Conservation (phyloP, 2,797 vertebrate species). For the Anableps anableps region DNA sequence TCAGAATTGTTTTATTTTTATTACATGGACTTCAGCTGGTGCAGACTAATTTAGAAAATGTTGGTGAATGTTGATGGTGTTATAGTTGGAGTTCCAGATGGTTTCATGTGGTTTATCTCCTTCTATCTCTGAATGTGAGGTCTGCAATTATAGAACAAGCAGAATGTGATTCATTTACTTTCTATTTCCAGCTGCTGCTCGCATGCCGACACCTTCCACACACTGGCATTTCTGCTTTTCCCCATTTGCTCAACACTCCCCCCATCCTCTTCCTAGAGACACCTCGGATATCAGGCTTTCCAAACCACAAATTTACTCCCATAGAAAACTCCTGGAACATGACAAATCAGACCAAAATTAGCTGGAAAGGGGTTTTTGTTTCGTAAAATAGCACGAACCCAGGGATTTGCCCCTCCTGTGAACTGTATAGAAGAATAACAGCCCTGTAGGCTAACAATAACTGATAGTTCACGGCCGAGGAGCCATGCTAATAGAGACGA, state of each 20-base stretch:
- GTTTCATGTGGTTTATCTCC: constrained; percentile 1
- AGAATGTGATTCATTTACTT: constrained; percentile 41
- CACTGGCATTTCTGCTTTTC: constrained; percentile 20
- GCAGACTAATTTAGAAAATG: constrained; percentile 28
- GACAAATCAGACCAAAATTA: constrained; percentile 37
- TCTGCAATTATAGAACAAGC: constrained; percentile 51
- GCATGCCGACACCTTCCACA: constrained; percentile 43
- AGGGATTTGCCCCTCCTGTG: constrained; percentile 26
- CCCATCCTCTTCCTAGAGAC: neutral
- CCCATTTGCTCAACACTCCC: constrained; percentile 7
- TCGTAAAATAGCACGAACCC: constrained; percentile 3
- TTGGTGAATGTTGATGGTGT: constrained; percentile 27
- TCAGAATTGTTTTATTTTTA: neutral
- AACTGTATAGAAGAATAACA: constrained; percentile 20
- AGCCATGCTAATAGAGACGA: constrained; percentile 66
- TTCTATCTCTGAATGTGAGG: constrained; percentile 23
- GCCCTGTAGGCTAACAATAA: constrained; percentile 64
- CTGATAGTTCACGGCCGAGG: constrained; percentile 69
- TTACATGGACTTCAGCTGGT: constrained; percentile 22
- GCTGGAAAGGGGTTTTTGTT: constrained; percentile 10
- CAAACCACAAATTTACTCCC: constrained; percentile 3
- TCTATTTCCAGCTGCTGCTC: constrained; percentile 62
- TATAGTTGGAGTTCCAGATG: constrained; percentile 55
- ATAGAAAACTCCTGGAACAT: constrained; percentile 15
- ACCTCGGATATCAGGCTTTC: neutral